Evolutionary conservation across 2,113 vertebrate species (phyloP), one percentile per base, ranked within the genome.

Genomic region (Diglossa brunneiventris): DNA sequence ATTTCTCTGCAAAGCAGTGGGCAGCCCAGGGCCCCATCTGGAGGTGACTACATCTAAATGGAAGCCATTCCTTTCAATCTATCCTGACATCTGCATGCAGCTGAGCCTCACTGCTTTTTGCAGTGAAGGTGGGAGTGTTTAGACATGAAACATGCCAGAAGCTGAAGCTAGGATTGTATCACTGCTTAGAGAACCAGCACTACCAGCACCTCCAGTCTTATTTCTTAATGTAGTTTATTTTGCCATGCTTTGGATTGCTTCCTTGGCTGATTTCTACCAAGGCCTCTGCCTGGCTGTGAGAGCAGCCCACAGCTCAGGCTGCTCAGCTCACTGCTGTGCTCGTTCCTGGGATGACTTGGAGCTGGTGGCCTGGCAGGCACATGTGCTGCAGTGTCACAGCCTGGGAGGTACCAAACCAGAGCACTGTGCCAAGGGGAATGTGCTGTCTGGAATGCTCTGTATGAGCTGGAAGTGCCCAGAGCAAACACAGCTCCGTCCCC

Each of bases 281-380:
- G 33, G 26, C 6, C 49, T 56, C 33, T 55, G 66, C 24, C 35
- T 41, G 39, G 55, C 44, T 28, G 27, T 37, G 68, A 61, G 66
- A 84, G 39, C 81, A 83, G 81, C 52, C 55, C 37, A 28, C 0
- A 2, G 74, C 18, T 58, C 1, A 0, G 46, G 52, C 56, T 13
- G 50, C 70, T 82, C 61, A 28, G 70, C 59, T 84, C 15, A 3
- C 21, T 35, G 39, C 66, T 46, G 1, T 30, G 52, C 85, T 82
- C 0, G 0, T 42, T 39, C 31, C 63, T 56, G 68, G 76, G 44
- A 44, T 64, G 63, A 37, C 31, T 58, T 33, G 46, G 31, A 92
- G 80, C 80, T 89, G 90, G 72, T 89, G 70, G 89, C 66, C 74
- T 75, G 86, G 82, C 82, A 93, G 79, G 58, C 64, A 83, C 8